Base-by-base conservation (phyloP, 2,797 vertebrate species). In the Fringilla coelebs region DNA sequence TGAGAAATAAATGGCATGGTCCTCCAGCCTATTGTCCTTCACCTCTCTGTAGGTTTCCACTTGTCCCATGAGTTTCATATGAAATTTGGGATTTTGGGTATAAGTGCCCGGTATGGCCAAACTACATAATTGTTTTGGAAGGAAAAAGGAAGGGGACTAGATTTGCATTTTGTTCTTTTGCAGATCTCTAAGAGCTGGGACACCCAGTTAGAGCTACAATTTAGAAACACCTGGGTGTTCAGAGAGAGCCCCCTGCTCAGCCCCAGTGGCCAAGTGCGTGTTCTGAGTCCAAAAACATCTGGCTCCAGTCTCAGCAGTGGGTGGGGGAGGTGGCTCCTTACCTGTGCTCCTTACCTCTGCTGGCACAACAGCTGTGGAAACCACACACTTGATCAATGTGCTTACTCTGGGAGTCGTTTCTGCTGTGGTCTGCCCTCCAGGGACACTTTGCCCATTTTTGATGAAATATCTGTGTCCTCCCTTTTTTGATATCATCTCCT, bases 341-440 rank as follows among this genome's bases (percentile, higher is more conserved):
- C n/a, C 17, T 15, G 17, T 45, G 38, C 0, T n/a, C 54, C 29
- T 0, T 40, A 41, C 24, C n/a, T 25, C 20, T 1, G 3, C 38
- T 78, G 75, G 13, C 46, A 66, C 1, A 2, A 29, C 4, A 4
- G 36, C 73, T 66, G 3, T 55, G 34, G 66, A 67, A 76, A 75
- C 19, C 1, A 1, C 18, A 19, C 7, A 1, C 26, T 57, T 49
- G 17, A 17, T 8, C 9, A 19, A 17, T 10, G 9, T 0, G 0
- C 46, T 72, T 17, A 4, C 11, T 52, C 7, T n/a, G 22, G 21
- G 31, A 57, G 38, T 9, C 8, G 28, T 68, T 93, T 91, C 67
- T 74, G 8, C 57, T 71, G 11, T 4, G 2, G 12, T 49, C 51
- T 41, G 28, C 13, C 54, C 32, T 55, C 17, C 3, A 14, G 28